Evolutionary conservation across 2,113 vertebrate genomes (phyloP).

Genomic region (Leptodactylus fuscus): DNA sequence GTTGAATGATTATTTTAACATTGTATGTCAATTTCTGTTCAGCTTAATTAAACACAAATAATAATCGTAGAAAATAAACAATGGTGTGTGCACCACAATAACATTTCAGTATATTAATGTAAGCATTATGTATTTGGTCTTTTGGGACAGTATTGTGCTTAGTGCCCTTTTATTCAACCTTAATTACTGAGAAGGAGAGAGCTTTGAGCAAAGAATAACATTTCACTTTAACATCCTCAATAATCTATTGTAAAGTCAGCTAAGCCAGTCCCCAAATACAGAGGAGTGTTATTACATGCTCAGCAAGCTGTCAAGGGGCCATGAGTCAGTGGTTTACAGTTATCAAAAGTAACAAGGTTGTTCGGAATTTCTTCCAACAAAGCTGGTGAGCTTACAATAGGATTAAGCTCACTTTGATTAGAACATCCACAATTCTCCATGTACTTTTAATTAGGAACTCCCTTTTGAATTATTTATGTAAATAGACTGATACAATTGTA

Average conservation of each 20-base stretch:
- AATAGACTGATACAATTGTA: slow-evolving; percentile 67
- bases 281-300: slow-evolving; percentile 83
- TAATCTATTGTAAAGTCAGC: slow-evolving; percentile 84
- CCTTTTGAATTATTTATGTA: slow-evolving; percentile 68
- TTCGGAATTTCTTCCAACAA: slow-evolving; percentile 80
- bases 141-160: slow-evolving; percentile 72
- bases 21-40: not conserved
- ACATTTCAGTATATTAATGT: not conserved
- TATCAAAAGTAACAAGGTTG: slow-evolving; percentile 86
- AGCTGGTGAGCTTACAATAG: slow-evolving; percentile 76
- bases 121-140: slow-evolving; percentile 61
- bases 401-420: slow-evolving; percentile 83
- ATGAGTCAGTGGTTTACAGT: slow-evolving; percentile 82
- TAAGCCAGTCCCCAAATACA: slow-evolving; percentile 83
- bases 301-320: slow-evolving; percentile 80
- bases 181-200: slow-evolving; percentile 76
- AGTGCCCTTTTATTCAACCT: slow-evolving; percentile 77
- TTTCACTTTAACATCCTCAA: slow-evolving; percentile 81
- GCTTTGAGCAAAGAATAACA: slow-evolving; percentile 81
- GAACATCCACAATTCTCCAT: slow-evolving; percentile 77
- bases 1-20: not conserved
- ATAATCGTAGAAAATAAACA: not conserved
- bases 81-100: not conserved
- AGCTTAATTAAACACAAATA: not conserved
- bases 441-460: slow-evolving; percentile 76